Conservation (phyloP, 2,888 invertebrate species). For the Cheilosia vulpina region DNA sequence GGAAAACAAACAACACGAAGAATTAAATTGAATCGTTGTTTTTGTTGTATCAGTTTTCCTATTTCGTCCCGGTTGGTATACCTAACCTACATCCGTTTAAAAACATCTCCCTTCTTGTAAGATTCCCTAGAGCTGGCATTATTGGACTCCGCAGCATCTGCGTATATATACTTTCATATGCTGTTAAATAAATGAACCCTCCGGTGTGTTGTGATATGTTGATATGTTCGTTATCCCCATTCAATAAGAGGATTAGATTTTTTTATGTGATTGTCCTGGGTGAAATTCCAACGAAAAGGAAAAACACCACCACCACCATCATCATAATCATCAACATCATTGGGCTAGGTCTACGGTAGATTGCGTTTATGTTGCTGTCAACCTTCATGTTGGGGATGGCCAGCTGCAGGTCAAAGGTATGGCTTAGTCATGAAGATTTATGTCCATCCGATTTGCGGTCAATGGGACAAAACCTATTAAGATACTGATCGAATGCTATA, state of each 20-base stretch:
- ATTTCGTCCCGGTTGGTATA: background rate
- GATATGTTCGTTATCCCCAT: slow-evolving; percentile 69
- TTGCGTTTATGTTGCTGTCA: slow-evolving; percentile 16
- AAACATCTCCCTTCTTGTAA: slow-evolving; percentile 24
- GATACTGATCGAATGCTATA: slow-evolving; percentile 74
- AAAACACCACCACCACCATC: slow-evolving; percentile 8
- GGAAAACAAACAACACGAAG: slow-evolving; percentile 51
- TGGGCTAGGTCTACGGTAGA: background rate
- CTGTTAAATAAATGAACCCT: slow-evolving; percentile 44
- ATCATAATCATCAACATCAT: slow-evolving; percentile 9
- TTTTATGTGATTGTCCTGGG: slow-evolving; percentile 67
- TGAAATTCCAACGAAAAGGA: slow-evolving; percentile 32
- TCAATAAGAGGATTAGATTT: slow-evolving; percentile 73
- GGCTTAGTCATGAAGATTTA: slow-evolving; percentile 73
- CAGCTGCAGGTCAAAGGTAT: slow-evolving; percentile 61
- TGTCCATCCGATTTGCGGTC: slow-evolving; percentile 74
- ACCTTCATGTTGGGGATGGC: slow-evolving; percentile 35
- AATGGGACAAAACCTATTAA: slow-evolving; percentile 76
- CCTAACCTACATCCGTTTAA: background rate
- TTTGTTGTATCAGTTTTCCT: background rate
- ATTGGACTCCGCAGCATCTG: background rate
- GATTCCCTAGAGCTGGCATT: background rate
- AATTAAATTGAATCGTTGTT: slow-evolving; percentile 50
- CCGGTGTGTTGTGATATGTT: slow-evolving; percentile 42
- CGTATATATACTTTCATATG: slow-evolving; percentile 6